Percentiles rank a stretch among this genome's conserved stretches.
Conservation (phyloP, 2,888 invertebrate genomes). For the Cactoblastis cactorum region DNA sequence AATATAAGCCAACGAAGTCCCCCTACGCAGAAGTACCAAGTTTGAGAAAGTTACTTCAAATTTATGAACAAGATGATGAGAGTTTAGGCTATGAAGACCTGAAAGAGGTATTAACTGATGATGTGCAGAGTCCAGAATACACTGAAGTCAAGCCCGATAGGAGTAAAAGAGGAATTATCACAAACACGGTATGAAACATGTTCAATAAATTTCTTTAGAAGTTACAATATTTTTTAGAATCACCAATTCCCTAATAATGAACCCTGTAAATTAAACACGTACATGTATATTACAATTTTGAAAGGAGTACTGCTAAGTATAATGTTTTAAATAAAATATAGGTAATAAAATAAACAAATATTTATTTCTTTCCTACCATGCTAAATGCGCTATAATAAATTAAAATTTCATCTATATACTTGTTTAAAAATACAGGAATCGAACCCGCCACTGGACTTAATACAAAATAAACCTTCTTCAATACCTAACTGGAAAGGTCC, state of each 20-base stretch:
- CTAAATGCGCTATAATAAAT: too few relatives aligned
- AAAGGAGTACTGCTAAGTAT: too few relatives aligned
- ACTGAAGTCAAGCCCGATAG: slow-evolving; percentile 35
- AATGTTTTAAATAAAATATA: too few relatives aligned
- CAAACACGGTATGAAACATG: neutral
- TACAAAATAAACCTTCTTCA: slow-evolving; percentile 24
- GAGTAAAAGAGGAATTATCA: slow-evolving; percentile 26
- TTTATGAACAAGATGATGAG: slow-evolving; percentile 42
- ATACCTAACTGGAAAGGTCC: slow-evolving; percentile 62
- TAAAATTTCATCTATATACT: too few relatives aligned
- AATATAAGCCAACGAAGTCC: slow-evolving; percentile 8
- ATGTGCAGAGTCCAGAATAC: slow-evolving; percentile 39
- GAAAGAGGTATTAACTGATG: slow-evolving; percentile 45
- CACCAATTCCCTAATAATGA: too few relatives aligned
- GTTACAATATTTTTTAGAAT: too few relatives aligned
- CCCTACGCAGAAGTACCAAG: slow-evolving; percentile 21
- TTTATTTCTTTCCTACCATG: too few relatives aligned
- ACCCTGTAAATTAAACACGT: too few relatives aligned
- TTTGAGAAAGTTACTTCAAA: slow-evolving; percentile 46
- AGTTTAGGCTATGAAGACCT: slow-evolving; percentile 47
- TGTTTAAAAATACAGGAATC: neutral
- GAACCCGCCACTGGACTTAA: neutral
- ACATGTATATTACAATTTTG: too few relatives aligned
- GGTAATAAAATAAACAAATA: too few relatives aligned
- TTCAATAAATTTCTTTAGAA: too few relatives aligned